These are phyloP conservation scores for Copidosoma aretas DNA, from an alignment of 2,888 invertebrate species.

Conservation along the genomic window DNA sequence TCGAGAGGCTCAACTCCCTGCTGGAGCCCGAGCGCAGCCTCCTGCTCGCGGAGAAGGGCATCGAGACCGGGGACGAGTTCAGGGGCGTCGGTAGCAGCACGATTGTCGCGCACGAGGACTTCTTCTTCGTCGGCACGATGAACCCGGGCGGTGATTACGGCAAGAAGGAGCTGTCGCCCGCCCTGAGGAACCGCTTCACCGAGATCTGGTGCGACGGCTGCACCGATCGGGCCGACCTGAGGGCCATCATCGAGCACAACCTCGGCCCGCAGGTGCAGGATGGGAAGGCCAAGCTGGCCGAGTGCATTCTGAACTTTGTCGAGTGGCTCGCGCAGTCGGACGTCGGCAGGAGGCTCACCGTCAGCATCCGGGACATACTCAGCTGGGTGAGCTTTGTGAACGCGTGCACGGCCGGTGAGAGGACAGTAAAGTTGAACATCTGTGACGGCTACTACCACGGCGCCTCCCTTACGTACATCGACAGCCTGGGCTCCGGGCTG, in stretches of 20 bases:
- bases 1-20: conserved; percentile 95
- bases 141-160: conserved; percentile 99
- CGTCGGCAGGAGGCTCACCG: conserved; percentile 78
- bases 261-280: conserved; percentile 67
- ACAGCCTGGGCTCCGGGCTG: conserved; percentile 86
- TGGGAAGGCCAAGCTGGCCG: conserved; percentile 69
- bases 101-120: conserved; percentile 73
- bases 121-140: conserved; percentile 95
- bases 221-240: conserved; percentile 75
- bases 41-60: conserved; percentile 89
- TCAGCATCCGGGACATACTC: conserved; percentile 90
- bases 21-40: conserved; percentile 91
- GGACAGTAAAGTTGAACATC: conserved; percentile 48
- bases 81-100: conserved; percentile 64
- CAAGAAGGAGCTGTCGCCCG: conserved; percentile 98
- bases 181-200: conserved; percentile 95
- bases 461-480: conserved; percentile 88
- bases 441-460: conserved; percentile 85
- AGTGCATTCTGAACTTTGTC: conserved; percentile 79
- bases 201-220: conserved; percentile 97
- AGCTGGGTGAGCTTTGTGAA: conserved; percentile 94
- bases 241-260: conserved; percentile 83
- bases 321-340: conserved; percentile 77
- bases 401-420: conserved; percentile 56
- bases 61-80: conserved; percentile 62